phyloP scores from a whole-genome alignment of 2,113 vertebrate species.

The Etheostoma cragini region DNA sequence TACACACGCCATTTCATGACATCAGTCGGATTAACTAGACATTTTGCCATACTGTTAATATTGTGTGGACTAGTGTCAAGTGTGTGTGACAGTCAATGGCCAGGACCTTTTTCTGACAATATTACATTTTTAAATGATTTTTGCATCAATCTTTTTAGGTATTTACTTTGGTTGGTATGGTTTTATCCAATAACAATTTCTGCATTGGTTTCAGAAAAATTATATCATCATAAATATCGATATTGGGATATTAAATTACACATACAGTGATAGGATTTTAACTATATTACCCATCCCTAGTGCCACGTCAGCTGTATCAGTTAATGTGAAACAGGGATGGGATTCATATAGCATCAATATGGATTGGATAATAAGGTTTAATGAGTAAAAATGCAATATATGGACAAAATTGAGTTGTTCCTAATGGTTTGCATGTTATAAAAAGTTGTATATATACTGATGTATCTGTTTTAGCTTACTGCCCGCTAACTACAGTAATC shows the following conservation, averaged over 20 bases:
- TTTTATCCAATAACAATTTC: neutral
- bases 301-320: neutral
- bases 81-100: neutral
- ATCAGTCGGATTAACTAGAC: neutral
- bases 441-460: neutral
- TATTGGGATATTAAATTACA: neutral
- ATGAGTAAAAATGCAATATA: neutral
- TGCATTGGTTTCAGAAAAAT: neutral
- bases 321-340: neutral
- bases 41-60: neutral
- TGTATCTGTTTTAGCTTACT: neutral
- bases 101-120: neutral
- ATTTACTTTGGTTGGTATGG: neutral
- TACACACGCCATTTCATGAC: no score
- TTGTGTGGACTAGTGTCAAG: neutral
- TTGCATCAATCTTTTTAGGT: neutral
- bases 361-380: neutral
- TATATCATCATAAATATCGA: neutral
- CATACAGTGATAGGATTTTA: neutral
- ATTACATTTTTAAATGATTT: neutral
- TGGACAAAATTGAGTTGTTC: no score
- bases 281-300: neutral
- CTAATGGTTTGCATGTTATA: neutral
- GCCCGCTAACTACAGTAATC: conserved; percentile 18
- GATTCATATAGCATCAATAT: neutral